phyloP scores from a whole-genome alignment of 1,140 invertebrate species.

The Macrobrachium rosenbergii region DNA sequence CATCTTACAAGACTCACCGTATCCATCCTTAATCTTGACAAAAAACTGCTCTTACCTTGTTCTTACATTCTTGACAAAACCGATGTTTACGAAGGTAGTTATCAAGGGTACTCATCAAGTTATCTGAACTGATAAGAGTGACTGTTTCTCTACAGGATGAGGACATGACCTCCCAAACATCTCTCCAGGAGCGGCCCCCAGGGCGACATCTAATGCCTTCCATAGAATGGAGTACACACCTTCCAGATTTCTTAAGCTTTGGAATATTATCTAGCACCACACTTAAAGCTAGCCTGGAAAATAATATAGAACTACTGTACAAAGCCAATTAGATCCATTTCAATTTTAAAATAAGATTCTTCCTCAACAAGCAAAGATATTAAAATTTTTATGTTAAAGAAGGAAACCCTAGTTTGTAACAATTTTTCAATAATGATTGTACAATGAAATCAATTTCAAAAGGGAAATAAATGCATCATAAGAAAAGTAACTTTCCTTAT shows the following conservation, averaged over 20 bases:
- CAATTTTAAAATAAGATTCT: too few species aligned
- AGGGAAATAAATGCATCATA: too few species aligned
- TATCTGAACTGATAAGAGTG: conserved; percentile 85
- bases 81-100: conserved; percentile 91
- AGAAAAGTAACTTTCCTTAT: too few species aligned
- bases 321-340: too few species aligned
- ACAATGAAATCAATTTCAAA: too few species aligned
- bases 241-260: conserved; percentile 58
- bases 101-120: conserved; percentile 86
- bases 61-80: conserved; percentile 69
- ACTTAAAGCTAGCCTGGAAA: conserved; percentile 45
- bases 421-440: too few species aligned
- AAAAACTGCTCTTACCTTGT: conserved; percentile 35
- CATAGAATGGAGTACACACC: conserved; percentile 62
- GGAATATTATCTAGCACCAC: conserved; percentile 56
- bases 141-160: conserved; percentile 86
- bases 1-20: too few species aligned
- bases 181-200: conserved; percentile 65
- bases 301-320: conserved; percentile 76
- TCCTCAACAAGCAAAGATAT: too few species aligned
- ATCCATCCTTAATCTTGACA: neutral
- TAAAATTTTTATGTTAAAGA: too few species aligned
- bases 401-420: too few species aligned
- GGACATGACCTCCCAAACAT: conserved; percentile 89
- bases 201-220: conserved; percentile 55